Conservation (phyloP, 2,888 invertebrate species). For the Caenorhabditis doughertyi region DNA sequence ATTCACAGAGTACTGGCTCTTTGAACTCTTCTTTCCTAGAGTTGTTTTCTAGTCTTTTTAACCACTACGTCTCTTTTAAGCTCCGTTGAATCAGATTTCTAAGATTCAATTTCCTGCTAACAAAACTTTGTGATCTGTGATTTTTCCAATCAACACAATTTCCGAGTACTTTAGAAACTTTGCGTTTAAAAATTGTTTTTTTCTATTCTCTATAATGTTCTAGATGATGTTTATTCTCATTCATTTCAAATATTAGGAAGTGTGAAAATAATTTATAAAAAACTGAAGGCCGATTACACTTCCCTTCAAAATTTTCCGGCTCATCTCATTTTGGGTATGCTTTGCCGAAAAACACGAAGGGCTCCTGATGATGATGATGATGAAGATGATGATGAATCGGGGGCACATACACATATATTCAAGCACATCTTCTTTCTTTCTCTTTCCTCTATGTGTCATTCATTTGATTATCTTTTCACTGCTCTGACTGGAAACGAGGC, state of each 20-base stretch:
- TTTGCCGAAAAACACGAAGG: conserved; percentile 38
- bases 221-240: too few relatives aligned
- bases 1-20: conserved; percentile 8
- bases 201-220: too few relatives aligned
- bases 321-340: conserved; percentile 24
- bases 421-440: conserved; percentile 30
- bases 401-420: conserved; percentile 26
- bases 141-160: not conserved
- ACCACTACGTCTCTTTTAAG: not conserved
- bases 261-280: not conserved
- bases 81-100: not conserved
- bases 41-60: conserved; percentile 1
- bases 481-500: conserved; percentile 52
- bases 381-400: conserved; percentile 51
- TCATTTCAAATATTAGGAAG: too few relatives aligned
- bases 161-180: not conserved
- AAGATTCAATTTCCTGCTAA: conserved; percentile 5
- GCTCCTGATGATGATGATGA: conserved; percentile 36
- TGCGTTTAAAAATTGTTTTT: too few relatives aligned
- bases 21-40: conserved; percentile 32
- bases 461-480: conserved; percentile 59
- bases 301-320: conserved; percentile 14
- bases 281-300: conserved; percentile 7
- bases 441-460: conserved; percentile 50
- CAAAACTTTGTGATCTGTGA: conserved; percentile 2